Percentiles rank a stretch among this genome's conserved stretches.
Evolutionary conservation across 2,797 vertebrate genomes (phyloP).

Genomic region (Phalanger gymnotis): DNA sequence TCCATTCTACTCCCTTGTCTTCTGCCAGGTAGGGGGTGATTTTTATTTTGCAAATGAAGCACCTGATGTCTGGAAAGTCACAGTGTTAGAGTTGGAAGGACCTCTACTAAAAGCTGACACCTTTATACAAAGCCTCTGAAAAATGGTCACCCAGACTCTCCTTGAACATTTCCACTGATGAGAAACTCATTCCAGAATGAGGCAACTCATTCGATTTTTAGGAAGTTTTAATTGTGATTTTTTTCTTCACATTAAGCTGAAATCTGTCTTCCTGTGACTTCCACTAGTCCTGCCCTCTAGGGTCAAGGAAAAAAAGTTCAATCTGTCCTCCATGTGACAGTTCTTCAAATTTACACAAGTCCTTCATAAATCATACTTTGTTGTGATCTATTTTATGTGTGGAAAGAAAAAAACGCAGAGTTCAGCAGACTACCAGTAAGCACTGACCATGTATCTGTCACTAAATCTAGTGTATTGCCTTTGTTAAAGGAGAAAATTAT

Average conservation of each 20-base stretch:
- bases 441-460: not conserved
- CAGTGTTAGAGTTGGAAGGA: not conserved
- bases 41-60: not conserved
- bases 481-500: constrained; percentile 2
- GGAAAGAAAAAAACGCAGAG: not conserved
- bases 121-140: not conserved
- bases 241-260: not conserved
- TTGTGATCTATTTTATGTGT: not conserved
- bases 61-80: not conserved
- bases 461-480: not conserved
- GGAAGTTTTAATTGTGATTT: not conserved
- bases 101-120: not conserved
- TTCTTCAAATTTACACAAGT: not conserved
- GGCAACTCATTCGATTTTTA: not conserved
- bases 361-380: not conserved
- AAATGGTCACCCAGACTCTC: not conserved
- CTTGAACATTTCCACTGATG: not conserved
- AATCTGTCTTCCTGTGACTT: not conserved
- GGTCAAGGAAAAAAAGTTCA: not conserved
- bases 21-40: not conserved
- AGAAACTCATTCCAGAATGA: not conserved
- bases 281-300: not conserved
- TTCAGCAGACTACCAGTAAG: not conserved
- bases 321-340: not conserved
- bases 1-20: not conserved